Evolutionary conservation across 1,140 invertebrate species (phyloP).

Genomic region (Dermatophagoides farinae): DNA sequence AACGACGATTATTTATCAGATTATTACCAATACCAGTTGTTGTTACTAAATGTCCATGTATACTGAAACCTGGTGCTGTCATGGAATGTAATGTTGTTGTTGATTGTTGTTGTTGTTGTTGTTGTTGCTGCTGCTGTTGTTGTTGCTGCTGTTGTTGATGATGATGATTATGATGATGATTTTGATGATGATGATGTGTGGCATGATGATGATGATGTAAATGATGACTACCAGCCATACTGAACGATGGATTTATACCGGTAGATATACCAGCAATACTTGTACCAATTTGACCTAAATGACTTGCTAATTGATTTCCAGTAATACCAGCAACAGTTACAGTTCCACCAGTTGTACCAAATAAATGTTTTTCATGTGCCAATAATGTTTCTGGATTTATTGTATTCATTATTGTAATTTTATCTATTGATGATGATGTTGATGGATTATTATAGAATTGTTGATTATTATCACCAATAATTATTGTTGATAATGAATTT

Average conservation of each 20-base stretch:
- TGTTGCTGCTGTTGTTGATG: not conserved
- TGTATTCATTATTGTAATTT: not conserved
- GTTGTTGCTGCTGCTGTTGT: not conserved
- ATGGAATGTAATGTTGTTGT: not conserved
- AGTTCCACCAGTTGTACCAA: not conserved
- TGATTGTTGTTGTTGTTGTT: not conserved
- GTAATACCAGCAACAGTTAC: not conserved
- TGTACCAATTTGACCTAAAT: not conserved
- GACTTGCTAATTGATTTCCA: not conserved
- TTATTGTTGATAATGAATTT: not conserved
- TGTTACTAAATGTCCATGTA: not conserved
- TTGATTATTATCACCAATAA: not conserved
- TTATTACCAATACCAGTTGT: not conserved
- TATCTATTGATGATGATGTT: not conserved
- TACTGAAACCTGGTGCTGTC: not conserved
- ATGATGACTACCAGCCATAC: not conserved
- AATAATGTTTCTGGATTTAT: not conserved
- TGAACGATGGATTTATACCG: not conserved
- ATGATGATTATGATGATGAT: not conserved
- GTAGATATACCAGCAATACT: not conserved
- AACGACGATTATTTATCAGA: not conserved
- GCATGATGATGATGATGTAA: not conserved
- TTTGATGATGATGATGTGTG: not conserved
- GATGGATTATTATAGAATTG: not conserved
- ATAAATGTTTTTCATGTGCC: not conserved